Evolutionary conservation across 2,888 invertebrate genomes (phyloP), one percentile per base, ranked within the genome.

Genomic region (Polymixis lichenea): DNA sequence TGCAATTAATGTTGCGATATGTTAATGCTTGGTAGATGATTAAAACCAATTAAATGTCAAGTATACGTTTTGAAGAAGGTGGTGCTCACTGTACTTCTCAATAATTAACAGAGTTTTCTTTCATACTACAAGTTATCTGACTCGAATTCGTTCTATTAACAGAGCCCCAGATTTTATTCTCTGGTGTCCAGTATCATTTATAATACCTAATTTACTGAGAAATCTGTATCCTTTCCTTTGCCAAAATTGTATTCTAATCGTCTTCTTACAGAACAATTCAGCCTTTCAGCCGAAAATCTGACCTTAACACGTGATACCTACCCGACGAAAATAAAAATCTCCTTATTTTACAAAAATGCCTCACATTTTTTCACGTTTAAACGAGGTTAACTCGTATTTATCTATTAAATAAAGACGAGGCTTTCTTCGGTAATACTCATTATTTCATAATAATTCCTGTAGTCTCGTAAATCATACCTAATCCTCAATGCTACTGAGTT

Each of bases 391-490:
- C 72, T 84, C 61, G 65, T 78, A 86, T 85, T 81, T 86, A 83
- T 85, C 74, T 83, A 81, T 81, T 78, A 80, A n/a, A 85, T 83
- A 83, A 79, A 78, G 77, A 80, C 60, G 75, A 74, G 74, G 61
- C 60, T 51, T 85, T 87, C 85, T 87, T 87, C 84, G 68, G 68
- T 75, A 80, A 74, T 78, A 46, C 77, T 90, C 85, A 90, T 90
- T 89, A 90, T 91, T 88, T 89, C 87, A 78, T 88, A 88, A 91
- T 89, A 88, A 90, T 89, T 86, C 79, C 82, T 80, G 51, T 86
- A 84, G 80, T 82, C 88, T 85, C 88, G 85, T 90, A 89, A 91
- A 90, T 91, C 88, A 91, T 89, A 83, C 82, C 81, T 89, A 90
- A 92, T 90, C 90, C 86, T 79, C 80, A 87, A 88, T 88, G 83